Evolutionary conservation across 1,140 invertebrate species (phyloP).

Genomic region (Pseudoatta argentina): DNA sequence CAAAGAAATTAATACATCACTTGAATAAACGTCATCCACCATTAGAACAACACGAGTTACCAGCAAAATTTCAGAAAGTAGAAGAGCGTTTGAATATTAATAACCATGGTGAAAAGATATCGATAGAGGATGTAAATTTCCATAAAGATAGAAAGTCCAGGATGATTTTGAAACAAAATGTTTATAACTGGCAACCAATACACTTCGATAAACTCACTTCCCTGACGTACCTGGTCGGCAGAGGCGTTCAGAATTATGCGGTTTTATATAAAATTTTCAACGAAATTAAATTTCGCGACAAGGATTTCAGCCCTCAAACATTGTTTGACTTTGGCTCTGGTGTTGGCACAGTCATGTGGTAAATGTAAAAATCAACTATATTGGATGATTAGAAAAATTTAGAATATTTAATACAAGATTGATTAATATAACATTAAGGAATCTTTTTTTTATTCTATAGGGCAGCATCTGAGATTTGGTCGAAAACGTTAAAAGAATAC

Average conservation of each 20-base stretch:
- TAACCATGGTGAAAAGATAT: conserved; percentile 68
- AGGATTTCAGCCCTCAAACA: conserved; percentile 91
- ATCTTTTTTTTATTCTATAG: conserved; percentile 78
- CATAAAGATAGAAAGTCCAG: conserved; percentile 79
- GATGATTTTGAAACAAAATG: conserved; percentile 86
- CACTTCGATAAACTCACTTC: conserved; percentile 89
- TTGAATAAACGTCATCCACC: conserved; percentile 88
- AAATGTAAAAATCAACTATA: conserved; percentile 70
- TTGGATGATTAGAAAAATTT: background rate
- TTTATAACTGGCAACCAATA: conserved; percentile 91
- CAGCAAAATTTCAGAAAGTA: conserved; percentile 83
- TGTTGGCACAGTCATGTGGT: conserved; percentile 94
- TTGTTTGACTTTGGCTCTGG: conserved; percentile 97
- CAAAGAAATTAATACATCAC: conserved; percentile 87
- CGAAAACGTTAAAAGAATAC: conserved; percentile 91
- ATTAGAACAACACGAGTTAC: conserved; percentile 87
- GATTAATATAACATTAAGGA: conserved; percentile 38
- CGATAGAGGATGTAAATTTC: conserved; percentile 76
- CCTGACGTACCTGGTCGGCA: conserved; percentile 90
- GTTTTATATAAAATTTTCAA: conserved; percentile 90
- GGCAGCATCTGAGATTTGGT: conserved; percentile 92
- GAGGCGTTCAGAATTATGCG: conserved; percentile 92
- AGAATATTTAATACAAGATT: conserved; percentile 27
- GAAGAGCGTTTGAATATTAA: conserved; percentile 73
- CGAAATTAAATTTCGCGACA: conserved; percentile 90